A percentile compares a stretch with the other conserved stretches of the same genome.
Evolutionary conservation across 1,140 invertebrate species (phyloP).

Genomic region (Trichoplusia ni): DNA sequence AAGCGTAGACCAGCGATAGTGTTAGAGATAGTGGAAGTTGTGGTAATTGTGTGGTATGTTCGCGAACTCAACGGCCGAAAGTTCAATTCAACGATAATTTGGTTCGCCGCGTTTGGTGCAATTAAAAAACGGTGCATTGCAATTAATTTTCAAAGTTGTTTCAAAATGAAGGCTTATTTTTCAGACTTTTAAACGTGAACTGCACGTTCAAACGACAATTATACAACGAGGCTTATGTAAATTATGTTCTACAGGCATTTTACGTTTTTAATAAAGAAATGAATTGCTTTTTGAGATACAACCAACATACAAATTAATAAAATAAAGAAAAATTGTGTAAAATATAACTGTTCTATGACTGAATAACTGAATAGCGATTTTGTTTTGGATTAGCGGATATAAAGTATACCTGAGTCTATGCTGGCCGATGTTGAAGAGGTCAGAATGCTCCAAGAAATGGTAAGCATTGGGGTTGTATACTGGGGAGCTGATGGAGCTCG

Average conservation of each 20-base stretch:
- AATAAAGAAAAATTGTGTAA: not conserved
- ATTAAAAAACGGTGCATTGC: slow-evolving; percentile 46
- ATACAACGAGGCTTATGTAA: too few relatives aligned
- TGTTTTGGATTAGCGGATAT: too few relatives aligned
- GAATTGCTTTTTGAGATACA: too few relatives aligned
- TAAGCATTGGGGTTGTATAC: slow-evolving; percentile 90
- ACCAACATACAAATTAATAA: too few relatives aligned
- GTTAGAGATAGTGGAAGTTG: slow-evolving; percentile 3
- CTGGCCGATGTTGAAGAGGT: slow-evolving; percentile 86
- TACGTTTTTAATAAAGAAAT: too few relatives aligned
- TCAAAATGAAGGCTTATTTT: not conserved
- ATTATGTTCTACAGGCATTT: too few relatives aligned
- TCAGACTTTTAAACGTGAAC: not conserved
- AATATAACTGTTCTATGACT: too few relatives aligned
- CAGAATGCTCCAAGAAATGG: slow-evolving; percentile 88
- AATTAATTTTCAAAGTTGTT: slow-evolving; percentile 39
- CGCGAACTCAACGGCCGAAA: slow-evolving; percentile 31
- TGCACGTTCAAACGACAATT: not conserved
- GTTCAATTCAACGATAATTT: slow-evolving; percentile 38
- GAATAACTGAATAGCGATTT: too few relatives aligned
- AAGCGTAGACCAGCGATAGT: not conserved
- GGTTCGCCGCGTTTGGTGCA: slow-evolving; percentile 36
- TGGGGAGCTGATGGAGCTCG: slow-evolving; percentile 81
- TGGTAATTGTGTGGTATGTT: slow-evolving; percentile 17
- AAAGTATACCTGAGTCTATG: slow-evolving; percentile 69